A percentile compares a stretch with the other conserved stretches of the same genome.
phyloP scores from a whole-genome alignment of 2,797 vertebrate species.

The Macroramphosus scolopax region DNA sequence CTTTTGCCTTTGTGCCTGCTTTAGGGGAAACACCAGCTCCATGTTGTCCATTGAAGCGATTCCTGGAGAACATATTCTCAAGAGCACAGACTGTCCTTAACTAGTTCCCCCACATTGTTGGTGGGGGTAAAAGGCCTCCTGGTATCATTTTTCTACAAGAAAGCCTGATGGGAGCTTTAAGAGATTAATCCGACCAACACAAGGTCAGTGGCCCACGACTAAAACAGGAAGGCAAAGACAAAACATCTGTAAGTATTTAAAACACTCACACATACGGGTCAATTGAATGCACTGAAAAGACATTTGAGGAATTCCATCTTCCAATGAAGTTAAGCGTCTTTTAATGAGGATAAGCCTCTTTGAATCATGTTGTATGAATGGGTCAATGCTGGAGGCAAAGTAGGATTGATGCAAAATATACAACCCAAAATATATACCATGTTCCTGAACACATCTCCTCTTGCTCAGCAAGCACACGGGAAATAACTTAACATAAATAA shows the following conservation, averaged over 20 bases:
- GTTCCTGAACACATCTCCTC: too few species aligned
- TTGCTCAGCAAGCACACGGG: too few species aligned
- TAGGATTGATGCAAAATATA: too few species aligned
- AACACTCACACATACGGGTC: background rate
- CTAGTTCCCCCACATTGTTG: constrained; percentile 39
- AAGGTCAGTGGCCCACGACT: constrained; percentile 53
- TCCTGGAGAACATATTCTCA: constrained; percentile 84
- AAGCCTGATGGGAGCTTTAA: constrained; percentile 12
- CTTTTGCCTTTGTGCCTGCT: constrained; percentile 76
- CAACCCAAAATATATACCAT: too few species aligned
- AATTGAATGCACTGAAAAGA: constrained; percentile 8
- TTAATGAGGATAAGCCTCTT: too few species aligned
- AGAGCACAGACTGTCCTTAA: constrained; percentile 28
- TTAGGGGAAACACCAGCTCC: constrained; percentile 75
- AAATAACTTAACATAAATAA: too few species aligned
- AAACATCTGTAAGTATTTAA: constrained; percentile 16
- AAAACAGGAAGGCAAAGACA: constrained; percentile 46
- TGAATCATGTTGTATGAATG: too few species aligned
- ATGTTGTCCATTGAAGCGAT: constrained; percentile 83
- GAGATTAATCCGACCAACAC: constrained; percentile 30
- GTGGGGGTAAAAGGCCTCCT: constrained; percentile 19
- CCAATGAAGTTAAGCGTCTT: too few species aligned
- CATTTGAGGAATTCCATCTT: constrained; percentile 20
- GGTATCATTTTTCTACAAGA: constrained; percentile 26
- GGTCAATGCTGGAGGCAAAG: too few species aligned